Percentiles rank a stretch among this genome's conserved stretches.
Conservation (phyloP, 2,797 vertebrate genomes). For the Gymnopithys bicolor region DNA sequence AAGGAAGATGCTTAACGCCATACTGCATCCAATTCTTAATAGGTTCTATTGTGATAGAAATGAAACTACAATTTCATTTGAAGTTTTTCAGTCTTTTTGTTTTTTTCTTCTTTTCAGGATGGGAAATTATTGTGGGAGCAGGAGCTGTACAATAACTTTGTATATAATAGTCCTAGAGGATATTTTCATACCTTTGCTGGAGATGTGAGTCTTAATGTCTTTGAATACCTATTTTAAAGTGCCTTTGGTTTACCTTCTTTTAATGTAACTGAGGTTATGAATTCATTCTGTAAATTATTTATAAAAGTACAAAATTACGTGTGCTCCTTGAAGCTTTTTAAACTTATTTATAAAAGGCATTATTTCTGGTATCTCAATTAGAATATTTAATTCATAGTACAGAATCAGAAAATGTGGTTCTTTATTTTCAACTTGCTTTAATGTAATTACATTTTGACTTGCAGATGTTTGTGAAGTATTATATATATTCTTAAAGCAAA, state of each 20-base stretch:
- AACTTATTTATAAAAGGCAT: neutral
- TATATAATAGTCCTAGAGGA: conserved; percentile 89
- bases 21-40: neutral
- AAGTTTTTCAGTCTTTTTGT: neutral
- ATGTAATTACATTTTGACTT: neutral
- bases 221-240: conserved; percentile 4
- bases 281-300: neutral
- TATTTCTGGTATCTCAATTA: neutral
- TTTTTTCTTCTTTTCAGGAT: conserved; percentile 81
- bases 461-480: neutral
- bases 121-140: conserved; percentile 94
- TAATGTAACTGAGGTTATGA: neutral
- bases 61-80: neutral
- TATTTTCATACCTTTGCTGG: conserved; percentile 97
- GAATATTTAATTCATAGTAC: neutral
- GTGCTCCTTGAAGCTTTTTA: neutral
- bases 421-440: neutral
- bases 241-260: neutral
- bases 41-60: neutral
- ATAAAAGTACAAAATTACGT: neutral
- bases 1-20: neutral
- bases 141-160: conserved; percentile 96
- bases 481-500: neutral
- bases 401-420: neutral
- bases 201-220: conserved; percentile 86